These are phyloP conservation scores for Elephantulus edwardii DNA, from an alignment of 2,113 vertebrate genomes.

Conservation along the genomic window DNA sequence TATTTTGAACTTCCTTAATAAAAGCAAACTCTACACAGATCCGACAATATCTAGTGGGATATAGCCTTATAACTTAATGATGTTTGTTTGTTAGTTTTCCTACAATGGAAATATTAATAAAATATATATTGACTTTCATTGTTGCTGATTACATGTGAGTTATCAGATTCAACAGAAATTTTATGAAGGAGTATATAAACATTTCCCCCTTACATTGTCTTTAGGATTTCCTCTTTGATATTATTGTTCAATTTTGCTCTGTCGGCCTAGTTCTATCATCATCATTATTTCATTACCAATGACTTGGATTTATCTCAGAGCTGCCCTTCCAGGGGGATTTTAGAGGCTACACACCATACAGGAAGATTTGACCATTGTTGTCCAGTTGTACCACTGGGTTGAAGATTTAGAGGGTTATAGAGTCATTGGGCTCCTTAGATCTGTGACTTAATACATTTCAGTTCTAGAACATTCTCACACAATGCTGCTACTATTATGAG, in stretches of 20 bases:
- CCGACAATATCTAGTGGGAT: background rate
- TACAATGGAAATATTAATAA: background rate
- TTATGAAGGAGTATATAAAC: background rate
- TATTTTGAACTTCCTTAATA: too few relatives aligned
- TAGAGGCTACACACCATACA: too few relatives aligned
- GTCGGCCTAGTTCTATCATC: too few relatives aligned
- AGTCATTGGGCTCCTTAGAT: background rate
- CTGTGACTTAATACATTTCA: background rate
- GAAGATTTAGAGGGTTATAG: background rate
- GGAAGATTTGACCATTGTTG: too few relatives aligned
- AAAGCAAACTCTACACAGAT: background rate
- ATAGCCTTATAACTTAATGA: background rate
- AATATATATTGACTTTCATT: background rate
- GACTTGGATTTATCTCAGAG: too few relatives aligned
- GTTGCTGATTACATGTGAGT: background rate
- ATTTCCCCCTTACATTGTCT: background rate
- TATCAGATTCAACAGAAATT: background rate
- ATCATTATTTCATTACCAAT: too few relatives aligned
- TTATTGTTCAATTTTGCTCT: background rate
- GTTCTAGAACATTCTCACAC: background rate
- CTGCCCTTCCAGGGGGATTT: too few relatives aligned
- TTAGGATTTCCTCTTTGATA: background rate
- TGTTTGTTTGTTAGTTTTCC: background rate
- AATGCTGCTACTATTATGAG: too few relatives aligned
- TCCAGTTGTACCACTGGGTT: too few relatives aligned